These are phyloP conservation scores for Butastur rufipennis DNA, from an alignment of 2,113 vertebrate species.

Conservation along the genomic window DNA sequence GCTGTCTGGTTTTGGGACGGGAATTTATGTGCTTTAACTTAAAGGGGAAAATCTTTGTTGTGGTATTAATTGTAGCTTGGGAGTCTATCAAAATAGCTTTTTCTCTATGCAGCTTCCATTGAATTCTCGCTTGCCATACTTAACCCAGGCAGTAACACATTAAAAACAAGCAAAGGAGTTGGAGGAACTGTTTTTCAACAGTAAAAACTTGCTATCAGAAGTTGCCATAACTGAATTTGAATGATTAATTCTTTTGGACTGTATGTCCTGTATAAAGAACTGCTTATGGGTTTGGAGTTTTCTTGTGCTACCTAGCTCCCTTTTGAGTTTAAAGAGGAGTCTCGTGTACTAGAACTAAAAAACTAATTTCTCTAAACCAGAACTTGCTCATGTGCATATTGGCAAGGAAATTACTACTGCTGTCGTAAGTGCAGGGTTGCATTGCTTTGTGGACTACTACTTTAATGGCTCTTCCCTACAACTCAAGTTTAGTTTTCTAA, in stretches of 20 bases:
- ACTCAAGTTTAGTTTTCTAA: neutral
- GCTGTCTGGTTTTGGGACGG: too few species aligned
- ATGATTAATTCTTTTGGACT: neutral
- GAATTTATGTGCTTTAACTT: neutral
- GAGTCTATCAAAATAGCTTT: neutral
- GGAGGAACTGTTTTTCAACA: neutral
- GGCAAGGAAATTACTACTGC: neutral
- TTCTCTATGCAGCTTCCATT: neutral
- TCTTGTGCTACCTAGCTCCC: neutral
- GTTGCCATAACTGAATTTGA: neutral
- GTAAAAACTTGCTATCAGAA: neutral
- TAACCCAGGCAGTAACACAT: neutral
- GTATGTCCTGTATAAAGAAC: neutral
- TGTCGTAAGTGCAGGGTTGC: neutral
- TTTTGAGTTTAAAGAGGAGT: neutral
- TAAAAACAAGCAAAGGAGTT: neutral
- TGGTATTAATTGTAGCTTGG: neutral
- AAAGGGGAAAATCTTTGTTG: fast-evolving
- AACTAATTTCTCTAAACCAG: neutral
- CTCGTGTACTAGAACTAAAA: neutral
- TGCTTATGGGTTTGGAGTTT: neutral
- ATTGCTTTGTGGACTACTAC: neutral
- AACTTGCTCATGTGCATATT: neutral
- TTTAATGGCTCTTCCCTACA: neutral
- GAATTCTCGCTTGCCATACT: neutral